Conservation (phyloP, 2,888 invertebrate genomes). For the Acanthosepion lycidas region DNA sequence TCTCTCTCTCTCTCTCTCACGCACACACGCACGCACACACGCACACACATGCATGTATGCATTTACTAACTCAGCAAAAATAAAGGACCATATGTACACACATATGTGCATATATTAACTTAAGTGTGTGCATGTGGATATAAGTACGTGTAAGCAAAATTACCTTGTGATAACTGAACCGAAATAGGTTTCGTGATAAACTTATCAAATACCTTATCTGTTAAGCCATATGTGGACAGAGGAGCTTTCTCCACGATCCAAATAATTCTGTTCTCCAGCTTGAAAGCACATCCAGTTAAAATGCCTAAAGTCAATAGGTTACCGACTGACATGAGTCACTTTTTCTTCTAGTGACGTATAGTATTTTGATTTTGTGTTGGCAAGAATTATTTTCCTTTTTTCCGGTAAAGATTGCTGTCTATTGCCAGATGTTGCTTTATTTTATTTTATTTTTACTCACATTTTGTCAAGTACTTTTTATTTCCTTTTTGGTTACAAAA, state of each 20-base stretch:
- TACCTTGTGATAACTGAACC: not conserved
- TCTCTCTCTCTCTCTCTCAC: too few species aligned
- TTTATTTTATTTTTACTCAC: not conserved
- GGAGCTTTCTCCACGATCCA: constrained; percentile 18
- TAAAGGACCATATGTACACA: not conserved
- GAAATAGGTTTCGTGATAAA: not conserved
- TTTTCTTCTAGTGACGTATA: not conserved
- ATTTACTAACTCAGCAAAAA: too few species aligned
- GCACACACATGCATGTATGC: too few species aligned
- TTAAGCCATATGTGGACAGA: not conserved
- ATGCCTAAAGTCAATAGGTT: not conserved
- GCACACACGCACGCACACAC: too few species aligned
- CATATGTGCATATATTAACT: not conserved
- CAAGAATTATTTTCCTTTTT: not conserved
- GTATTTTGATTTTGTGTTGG: not conserved
- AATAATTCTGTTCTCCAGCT: not conserved
- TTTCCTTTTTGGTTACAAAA: not conserved
- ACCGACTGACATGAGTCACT: not conserved
- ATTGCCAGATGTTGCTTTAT: not conserved
- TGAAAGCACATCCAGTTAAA: not conserved
- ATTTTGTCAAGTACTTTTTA: not conserved
- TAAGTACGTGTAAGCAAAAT: not conserved
- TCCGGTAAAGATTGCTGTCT: not conserved
- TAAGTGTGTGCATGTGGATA: not conserved
- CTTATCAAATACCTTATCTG: not conserved